A percentile compares a stretch with the other conserved stretches of the same genome.
Evolutionary conservation across 2,888 invertebrate genomes (phyloP).

Genomic region (Apomyelois bistriatella): DNA sequence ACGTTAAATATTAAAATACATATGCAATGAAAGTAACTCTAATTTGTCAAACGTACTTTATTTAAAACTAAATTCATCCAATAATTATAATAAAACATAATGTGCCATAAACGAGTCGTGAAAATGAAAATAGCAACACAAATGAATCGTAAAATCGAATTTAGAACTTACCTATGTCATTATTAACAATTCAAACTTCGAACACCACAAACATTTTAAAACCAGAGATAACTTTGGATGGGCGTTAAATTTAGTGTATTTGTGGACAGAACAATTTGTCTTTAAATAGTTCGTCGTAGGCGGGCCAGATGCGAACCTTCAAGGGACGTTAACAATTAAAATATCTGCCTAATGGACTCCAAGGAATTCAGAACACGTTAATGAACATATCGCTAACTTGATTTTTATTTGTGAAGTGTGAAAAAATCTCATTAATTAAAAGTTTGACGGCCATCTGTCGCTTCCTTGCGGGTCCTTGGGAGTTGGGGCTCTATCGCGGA

Average conservation of each 20-base stretch:
- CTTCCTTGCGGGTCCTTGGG: constrained; percentile 25
- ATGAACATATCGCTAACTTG: constrained; percentile 22
- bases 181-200: constrained; percentile 10
- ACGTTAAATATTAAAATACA: too few relatives aligned
- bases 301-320: constrained; percentile 74
- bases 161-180: background rate
- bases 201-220: constrained; percentile 6
- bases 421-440: constrained; percentile 52
- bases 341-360: constrained; percentile 53
- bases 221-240: background rate
- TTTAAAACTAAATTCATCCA: too few relatives aligned
- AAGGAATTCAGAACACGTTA: constrained; percentile 33
- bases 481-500: background rate
- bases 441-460: constrained; percentile 42
- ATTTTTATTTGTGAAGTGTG: constrained; percentile 18
- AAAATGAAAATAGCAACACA: background rate
- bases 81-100: too few relatives aligned
- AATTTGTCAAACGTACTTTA: too few relatives aligned
- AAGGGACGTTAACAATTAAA: constrained; percentile 73
- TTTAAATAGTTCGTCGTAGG: constrained; percentile 69
- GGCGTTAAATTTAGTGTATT: constrained; percentile 22
- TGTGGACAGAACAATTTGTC: constrained; percentile 72
- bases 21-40: too few relatives aligned
- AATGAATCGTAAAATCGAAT: background rate
- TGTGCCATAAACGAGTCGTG: too few relatives aligned